Base-by-base conservation (phyloP, 2,888 invertebrate species). In the Microchrysa polita region DNA sequence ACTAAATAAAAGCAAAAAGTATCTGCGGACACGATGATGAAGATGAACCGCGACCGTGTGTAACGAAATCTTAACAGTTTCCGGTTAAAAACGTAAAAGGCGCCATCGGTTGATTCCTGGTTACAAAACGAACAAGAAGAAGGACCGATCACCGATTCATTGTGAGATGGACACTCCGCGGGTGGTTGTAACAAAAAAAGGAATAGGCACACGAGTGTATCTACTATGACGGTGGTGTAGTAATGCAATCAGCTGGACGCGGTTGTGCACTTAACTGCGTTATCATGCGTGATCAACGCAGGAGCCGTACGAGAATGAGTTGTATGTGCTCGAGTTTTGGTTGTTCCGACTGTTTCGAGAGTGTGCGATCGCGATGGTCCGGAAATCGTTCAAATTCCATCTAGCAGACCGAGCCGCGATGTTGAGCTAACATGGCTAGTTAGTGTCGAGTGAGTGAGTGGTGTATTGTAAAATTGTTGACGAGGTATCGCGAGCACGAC, bases 341-440 rank as follows among this genome's bases (percentile, higher is more conserved):
- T 40, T 55, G 57, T 55, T 34, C 14, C 52, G 20, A 52, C 52
- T 67, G 67, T 67, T 67, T 67, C 34, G 55, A n/a, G 12, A 34
- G 27, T 48, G 34, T 48, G 55, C 67, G 55, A 53, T 27, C 55
- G 55, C 67, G 55, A 53, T 27, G 34, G 53, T 55, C 69, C 69
- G 69, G 69, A 69, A 69, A 69, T 69, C 40, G 57, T 20, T 40
- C 55, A 20, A 69, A 69, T 69, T 69, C 69, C 69, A 69, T 69
- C 34, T 69, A 52, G 16, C 55, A 23, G 42, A 42, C 40, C 16
- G 48, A 34, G 7, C 27, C 22, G 48, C 63, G 23, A 63, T 42
- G 44, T 44, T 22, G 44, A 20, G 65, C 44, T 44, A 40, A 12
- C n/a, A 48, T 65, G 18, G 44, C 12, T 34, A 22, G 12, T 48